A percentile compares a stretch with the other conserved stretches of the same genome.
phyloP scores from a whole-genome alignment of 2,113 vertebrate species.

The Noctilio leporinus region DNA sequence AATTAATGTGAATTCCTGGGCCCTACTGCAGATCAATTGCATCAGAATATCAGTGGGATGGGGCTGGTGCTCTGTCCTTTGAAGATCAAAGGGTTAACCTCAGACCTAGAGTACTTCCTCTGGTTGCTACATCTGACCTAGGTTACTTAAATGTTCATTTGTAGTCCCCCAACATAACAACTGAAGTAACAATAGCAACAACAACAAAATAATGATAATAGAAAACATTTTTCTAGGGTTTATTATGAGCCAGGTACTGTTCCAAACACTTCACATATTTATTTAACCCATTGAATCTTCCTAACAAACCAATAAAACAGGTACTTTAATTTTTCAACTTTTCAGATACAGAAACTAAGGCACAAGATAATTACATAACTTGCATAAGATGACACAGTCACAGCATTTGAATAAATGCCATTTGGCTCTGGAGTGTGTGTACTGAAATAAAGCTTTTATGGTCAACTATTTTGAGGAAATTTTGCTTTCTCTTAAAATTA shows the following conservation, averaged over 20 bases:
- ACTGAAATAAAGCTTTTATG: not conserved
- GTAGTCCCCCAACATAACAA: not conserved
- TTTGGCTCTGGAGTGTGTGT: not conserved
- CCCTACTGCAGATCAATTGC: not conserved
- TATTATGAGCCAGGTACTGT: not conserved
- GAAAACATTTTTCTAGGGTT: not conserved
- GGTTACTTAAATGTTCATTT: not conserved
- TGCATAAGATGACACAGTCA: not conserved
- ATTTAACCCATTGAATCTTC: not conserved
- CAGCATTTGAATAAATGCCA: not conserved
- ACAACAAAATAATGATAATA: not conserved
- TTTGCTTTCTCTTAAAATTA: not conserved
- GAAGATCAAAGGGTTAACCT: not conserved
- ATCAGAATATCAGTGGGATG: not conserved
- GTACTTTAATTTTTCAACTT: not conserved
- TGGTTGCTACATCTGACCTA: not conserved
- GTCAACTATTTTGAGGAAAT: not conserved
- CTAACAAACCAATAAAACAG: not conserved
- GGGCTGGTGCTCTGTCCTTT: not conserved
- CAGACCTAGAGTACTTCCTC: not conserved
- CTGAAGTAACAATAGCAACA: not conserved
- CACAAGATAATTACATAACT: not conserved
- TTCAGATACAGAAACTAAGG: not conserved
- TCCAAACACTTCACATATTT: not conserved
- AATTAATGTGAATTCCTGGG: not conserved